Base-by-base conservation (phyloP, 1,140 invertebrate genomes). In the Drosophila athabasca region DNA sequence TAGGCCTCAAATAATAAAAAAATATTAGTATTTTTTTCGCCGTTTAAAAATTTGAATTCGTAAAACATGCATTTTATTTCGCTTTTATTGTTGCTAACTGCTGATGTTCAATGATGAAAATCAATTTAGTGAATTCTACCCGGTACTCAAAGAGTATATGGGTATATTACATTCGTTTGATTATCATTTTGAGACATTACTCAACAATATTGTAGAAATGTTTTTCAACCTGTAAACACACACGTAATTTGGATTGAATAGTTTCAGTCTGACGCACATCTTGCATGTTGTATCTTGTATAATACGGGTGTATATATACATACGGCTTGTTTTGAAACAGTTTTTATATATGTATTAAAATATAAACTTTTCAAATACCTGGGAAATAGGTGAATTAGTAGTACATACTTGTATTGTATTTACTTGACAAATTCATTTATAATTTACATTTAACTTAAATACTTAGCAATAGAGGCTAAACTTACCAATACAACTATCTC, bases 371-470 rank as follows among this genome's bases (percentile, higher is more conserved):
- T 81, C 62, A 84, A 84, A 84, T 84, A 79, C 79, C 54, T 77
- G 55, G 61, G 26, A 24, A 51, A 55, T 66, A 19, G 52, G 55
- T 57, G 69, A 69, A 67, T 85, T 87, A 85, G 82, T 84, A 84
- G 35, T 39, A 39, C 1, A 39, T 11, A 39, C 35, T 39, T 3
- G 11, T 39, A 13, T 39, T 68, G 81, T 76, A 62, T 74, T 87
- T 87, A 74, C 73, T 81, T 62, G 77, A 81, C 87, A 87, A 84
- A 81, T 84, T 84, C 81, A 87, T 87, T 71, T 81, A 76, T 74
- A 85, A 66, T 80, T 87, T 87, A 85, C 73, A 84, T 64, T 77
- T 49, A 11, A 70, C 75, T 87, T 81, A 85, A 66, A 87, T 87
- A 77, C 73, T 71, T 84, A 84, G 74, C 51, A 81, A 73, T 52